Evolutionary conservation across 2,888 invertebrate genomes (phyloP), one percentile per base, ranked within the genome.

Genomic region (Hydroisotoma schaefferi): DNA sequence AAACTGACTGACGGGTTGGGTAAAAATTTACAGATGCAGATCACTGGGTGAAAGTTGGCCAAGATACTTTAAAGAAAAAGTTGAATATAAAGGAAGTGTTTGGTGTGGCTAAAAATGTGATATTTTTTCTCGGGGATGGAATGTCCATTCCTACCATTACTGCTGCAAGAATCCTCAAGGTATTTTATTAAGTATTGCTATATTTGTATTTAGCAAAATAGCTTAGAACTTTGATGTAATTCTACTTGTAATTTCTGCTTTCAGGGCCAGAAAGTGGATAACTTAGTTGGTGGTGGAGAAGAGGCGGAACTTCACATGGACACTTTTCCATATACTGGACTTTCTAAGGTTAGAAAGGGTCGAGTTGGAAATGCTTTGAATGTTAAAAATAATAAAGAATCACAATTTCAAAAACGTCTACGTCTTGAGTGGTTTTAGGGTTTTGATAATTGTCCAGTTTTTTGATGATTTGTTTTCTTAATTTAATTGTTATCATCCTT

Each of bases 131-230:
- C 15, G 70, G 70, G 0, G 70, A 67, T 46, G 70, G 70, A 26
- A 68, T 68, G 64, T 56, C 55, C 6, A 33, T 78, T 12, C 67
- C 77, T 2, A 78, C 79, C 1, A 68, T 78, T 3, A 77, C 78
- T 1, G 78, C 76, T 1, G 74, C 76, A 1, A 68, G 79, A 46
- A 76, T 78, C 43, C 75, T 73, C 64, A 76, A 77, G n/a, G n/a
- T n/a, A n/a, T n/a, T n/a, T n/a, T n/a, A n/a, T n/a, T n/a, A n/a
- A n/a, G n/a, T n/a, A n/a, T n/a, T n/a, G n/a, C n/a, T n/a, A n/a
- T n/a, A n/a, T n/a, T n/a, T n/a, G n/a, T n/a, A n/a, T n/a, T n/a
- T n/a, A n/a, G n/a, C n/a, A n/a, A n/a, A n/a, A n/a, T n/a, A n/a
- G n/a, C n/a, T n/a, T n/a, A n/a, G n/a, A n/a, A n/a, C n/a, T n/a